phyloP scores from a whole-genome alignment of 2,888 invertebrate species.

The Cataglyphis rosenhaueri region DNA sequence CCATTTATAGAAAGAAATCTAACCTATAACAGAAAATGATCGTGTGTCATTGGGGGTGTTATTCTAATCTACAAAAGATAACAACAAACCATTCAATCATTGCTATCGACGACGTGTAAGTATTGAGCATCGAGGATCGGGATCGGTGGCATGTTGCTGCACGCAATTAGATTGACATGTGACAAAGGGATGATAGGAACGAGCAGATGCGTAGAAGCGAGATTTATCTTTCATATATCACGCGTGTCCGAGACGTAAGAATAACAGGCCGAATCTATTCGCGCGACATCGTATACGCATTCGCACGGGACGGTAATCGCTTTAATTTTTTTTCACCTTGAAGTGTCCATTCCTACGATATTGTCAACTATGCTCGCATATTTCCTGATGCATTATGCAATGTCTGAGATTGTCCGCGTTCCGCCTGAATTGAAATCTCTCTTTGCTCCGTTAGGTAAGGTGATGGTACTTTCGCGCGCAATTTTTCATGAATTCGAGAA shows the following conservation, averaged over 20 bases:
- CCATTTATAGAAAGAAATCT: slow-evolving; percentile 72
- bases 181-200: slow-evolving; percentile 48
- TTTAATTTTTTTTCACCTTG: background rate
- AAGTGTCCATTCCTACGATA: slow-evolving; percentile 21
- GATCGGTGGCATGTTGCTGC: background rate
- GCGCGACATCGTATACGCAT: background rate
- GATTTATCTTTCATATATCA: background rate
- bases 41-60: slow-evolving; percentile 78
- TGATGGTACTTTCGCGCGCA: slow-evolving; percentile 10
- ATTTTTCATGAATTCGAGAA: slow-evolving; percentile 11
- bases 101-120: slow-evolving; percentile 39
- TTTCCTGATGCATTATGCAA: slow-evolving; percentile 38
- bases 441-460: slow-evolving; percentile 27
- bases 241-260: background rate
- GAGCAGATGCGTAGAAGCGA: slow-evolving; percentile 63
- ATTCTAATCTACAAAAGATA: slow-evolving; percentile 71
- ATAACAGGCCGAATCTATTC: background rate
- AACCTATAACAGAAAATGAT: slow-evolving; percentile 77
- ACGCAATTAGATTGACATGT: background rate
- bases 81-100: slow-evolving; percentile 63
- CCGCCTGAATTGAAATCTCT: slow-evolving; percentile 12
- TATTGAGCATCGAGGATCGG: background rate
- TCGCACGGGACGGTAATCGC: background rate
- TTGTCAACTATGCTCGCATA: background rate
- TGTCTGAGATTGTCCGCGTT: background rate